These are phyloP conservation scores for Tangachromis dhanisi DNA, from an alignment of 2,113 vertebrate genomes.

Conservation along the genomic window DNA sequence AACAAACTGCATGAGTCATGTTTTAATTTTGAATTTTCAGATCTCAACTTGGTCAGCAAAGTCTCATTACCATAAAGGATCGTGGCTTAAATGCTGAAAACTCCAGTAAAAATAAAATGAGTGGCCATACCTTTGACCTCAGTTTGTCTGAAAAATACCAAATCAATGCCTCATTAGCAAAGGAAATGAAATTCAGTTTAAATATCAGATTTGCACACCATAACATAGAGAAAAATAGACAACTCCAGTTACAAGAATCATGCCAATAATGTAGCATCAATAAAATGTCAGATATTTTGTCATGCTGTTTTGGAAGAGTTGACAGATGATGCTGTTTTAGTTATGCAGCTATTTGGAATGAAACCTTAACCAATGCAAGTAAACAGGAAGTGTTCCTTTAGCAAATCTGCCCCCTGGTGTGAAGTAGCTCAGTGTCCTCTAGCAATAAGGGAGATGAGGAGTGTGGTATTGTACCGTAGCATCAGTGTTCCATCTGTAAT, in stretches of 20 bases:
- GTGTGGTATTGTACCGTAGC: background rate
- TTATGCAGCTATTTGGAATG: background rate
- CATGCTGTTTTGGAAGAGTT: background rate
- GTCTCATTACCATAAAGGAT: background rate
- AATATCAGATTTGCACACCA: background rate
- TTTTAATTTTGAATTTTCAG: background rate
- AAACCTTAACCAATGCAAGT: background rate
- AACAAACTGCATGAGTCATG: background rate
- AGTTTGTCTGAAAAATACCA: background rate
- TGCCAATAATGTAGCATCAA: background rate
- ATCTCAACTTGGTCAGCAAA: background rate
- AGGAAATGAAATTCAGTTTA: background rate
- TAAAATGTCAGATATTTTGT: background rate
- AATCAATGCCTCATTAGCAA: background rate
- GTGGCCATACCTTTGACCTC: background rate
- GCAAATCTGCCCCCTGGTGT: background rate
- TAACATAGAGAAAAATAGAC: background rate
- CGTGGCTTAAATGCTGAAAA: background rate
- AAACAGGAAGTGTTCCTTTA: background rate
- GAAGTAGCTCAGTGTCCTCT: background rate
- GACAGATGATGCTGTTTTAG: background rate
- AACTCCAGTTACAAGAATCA: background rate
- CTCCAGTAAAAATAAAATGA: background rate
- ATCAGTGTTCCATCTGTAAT: conserved; percentile 2
- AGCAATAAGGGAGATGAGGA: background rate